A percentile compares a stretch with the other conserved stretches of the same genome.
Conservation (phyloP, 2,888 invertebrate genomes). For the Liopterus haemorrhoidalis region DNA sequence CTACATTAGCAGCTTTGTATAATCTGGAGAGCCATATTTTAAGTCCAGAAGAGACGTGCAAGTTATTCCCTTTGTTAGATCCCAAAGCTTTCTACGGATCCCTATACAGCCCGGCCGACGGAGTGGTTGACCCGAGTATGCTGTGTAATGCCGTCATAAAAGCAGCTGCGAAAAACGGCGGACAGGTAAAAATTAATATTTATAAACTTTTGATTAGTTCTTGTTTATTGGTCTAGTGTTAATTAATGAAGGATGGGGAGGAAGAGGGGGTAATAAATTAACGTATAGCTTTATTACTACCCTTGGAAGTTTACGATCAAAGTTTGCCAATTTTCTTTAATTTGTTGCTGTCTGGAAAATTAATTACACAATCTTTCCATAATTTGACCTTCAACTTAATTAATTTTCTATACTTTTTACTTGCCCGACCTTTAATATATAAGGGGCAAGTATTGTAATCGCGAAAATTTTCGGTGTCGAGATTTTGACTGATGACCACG, state of each 20-base stretch:
- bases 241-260: too few species aligned
- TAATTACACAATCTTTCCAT: not conserved
- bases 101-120: slow-evolving; percentile 73
- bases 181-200: slow-evolving; percentile 53
- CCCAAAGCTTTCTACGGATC: slow-evolving; percentile 69
- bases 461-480: too few species aligned
- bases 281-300: too few species aligned
- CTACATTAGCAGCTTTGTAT: slow-evolving; percentile 72
- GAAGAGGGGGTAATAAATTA: too few species aligned
- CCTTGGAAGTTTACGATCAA: not conserved
- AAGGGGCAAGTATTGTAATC: too few species aligned
- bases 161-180: slow-evolving; percentile 66
- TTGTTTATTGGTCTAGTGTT: too few species aligned
- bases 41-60: slow-evolving; percentile 65
- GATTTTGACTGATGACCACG: too few species aligned
- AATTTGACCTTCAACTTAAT: too few species aligned
- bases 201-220: too few species aligned
- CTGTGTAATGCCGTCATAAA: slow-evolving; percentile 68
- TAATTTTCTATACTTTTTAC: too few species aligned
- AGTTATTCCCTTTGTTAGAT: slow-evolving; percentile 71
- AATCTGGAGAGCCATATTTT: slow-evolving; percentile 71
- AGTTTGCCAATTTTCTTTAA: slow-evolving; percentile 2
- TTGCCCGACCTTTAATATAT: too few species aligned
- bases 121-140: slow-evolving; percentile 79
- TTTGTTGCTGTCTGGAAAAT: not conserved